Conservation (phyloP, 2,888 invertebrate species). For the Tenodera sinensis region DNA sequence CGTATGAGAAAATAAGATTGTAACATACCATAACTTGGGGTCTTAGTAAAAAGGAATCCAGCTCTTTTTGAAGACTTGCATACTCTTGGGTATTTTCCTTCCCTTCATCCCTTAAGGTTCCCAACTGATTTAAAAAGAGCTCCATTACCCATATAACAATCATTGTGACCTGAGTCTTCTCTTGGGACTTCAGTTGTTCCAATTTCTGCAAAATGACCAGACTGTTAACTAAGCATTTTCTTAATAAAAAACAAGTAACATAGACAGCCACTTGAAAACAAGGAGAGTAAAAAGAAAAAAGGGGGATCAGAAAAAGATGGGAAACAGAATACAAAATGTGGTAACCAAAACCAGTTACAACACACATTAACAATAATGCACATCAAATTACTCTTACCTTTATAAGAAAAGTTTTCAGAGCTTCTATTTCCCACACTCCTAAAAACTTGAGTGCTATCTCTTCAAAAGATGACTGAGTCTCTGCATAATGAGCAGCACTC, state of each 20-base stretch:
- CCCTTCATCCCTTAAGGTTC: slow-evolving; percentile 56
- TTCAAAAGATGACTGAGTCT: slow-evolving; percentile 90
- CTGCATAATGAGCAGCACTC: slow-evolving; percentile 85
- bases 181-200: slow-evolving; percentile 64
- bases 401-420: slow-evolving; percentile 82
- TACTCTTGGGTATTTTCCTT: slow-evolving; percentile 48
- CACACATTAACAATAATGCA: no score
- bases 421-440: slow-evolving; percentile 73
- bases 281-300: no score
- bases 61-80: slow-evolving; percentile 65
- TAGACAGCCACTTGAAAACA: no score
- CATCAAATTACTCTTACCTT: slow-evolving; percentile 45
- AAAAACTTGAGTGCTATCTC: slow-evolving; percentile 90
- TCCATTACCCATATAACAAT: slow-evolving; percentile 94
- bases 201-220: slow-evolving; percentile 55
- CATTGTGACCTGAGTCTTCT: slow-evolving; percentile 87
- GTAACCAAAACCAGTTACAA: no score
- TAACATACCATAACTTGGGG: slow-evolving; percentile 59
- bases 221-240: neutral
- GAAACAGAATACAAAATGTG: no score
- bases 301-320: no score
- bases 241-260: no score
- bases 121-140: slow-evolving; percentile 83
- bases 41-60: slow-evolving; percentile 70
- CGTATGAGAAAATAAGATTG: neutral